Percentiles rank a stretch among this genome's conserved stretches.
These are phyloP conservation scores for Nowickia ferox DNA, from an alignment of 2,888 invertebrate species.

Conservation along the genomic window DNA sequence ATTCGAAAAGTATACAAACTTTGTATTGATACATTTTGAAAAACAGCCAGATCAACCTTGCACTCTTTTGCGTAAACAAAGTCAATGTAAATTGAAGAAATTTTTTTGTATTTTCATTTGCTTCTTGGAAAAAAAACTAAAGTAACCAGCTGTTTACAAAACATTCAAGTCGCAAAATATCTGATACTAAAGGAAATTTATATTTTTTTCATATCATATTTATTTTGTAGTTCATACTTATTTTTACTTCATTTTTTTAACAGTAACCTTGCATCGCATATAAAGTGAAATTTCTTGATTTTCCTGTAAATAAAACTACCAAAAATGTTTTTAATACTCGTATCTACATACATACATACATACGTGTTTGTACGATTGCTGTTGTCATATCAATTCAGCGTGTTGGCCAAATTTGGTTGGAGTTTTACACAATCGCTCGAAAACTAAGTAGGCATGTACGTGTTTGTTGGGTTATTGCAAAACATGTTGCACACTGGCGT, in stretches of 20 bases:
- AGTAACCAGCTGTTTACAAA: too few species aligned
- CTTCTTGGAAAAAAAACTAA: too few species aligned
- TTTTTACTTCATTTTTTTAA: constrained; percentile 26
- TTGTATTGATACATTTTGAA: too few species aligned
- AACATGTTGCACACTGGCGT: background rate
- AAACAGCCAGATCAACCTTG: background rate
- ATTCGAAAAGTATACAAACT: too few species aligned
- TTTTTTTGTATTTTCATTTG: too few species aligned
- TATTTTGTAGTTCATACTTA: background rate
- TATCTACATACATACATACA: too few species aligned
- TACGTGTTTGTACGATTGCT: too few species aligned
- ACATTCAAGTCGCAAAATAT: too few species aligned
- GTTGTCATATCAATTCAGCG: too few species aligned
- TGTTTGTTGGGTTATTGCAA: background rate
- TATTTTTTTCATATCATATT: background rate
- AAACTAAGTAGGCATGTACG: background rate
- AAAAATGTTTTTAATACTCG: background rate
- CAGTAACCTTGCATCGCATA: constrained; percentile 54
- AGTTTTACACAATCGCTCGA: background rate
- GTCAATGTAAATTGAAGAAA: too few species aligned
- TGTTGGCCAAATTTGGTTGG: background rate
- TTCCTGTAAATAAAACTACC: constrained; percentile 21
- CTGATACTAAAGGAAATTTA: background rate
- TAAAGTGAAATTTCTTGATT: constrained; percentile 62
- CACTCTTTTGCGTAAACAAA: too few species aligned